Percentiles rank a stretch among this genome's conserved stretches.
These are phyloP conservation scores for Drosophila atripex DNA, from an alignment of 2,888 invertebrate species.

Conservation along the genomic window DNA sequence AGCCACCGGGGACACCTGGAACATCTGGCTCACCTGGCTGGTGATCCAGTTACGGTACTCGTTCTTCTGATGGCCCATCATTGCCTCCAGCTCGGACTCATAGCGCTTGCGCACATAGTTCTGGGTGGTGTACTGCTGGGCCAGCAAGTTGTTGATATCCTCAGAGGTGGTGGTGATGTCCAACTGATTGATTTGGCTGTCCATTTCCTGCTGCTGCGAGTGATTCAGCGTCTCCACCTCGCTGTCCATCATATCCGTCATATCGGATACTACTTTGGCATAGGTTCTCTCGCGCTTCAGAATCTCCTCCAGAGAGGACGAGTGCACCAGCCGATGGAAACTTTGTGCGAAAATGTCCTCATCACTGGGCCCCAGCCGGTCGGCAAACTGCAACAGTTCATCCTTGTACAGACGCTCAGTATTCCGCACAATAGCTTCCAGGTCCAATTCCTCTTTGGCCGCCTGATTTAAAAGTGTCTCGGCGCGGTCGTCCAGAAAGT, in stretches of 20 bases:
- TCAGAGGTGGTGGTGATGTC: constrained; percentile 88
- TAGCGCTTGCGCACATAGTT: constrained; percentile 93
- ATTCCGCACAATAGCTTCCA: constrained; percentile 90
- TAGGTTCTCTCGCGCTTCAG: constrained; percentile 94
- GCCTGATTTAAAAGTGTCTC: constrained; percentile 87
- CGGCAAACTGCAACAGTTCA: constrained; percentile 93
- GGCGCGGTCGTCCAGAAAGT: constrained; percentile 88
- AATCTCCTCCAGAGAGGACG: constrained; percentile 93
- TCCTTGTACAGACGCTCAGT: constrained; percentile 93
- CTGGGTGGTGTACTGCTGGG: constrained; percentile 92
- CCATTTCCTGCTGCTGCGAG: constrained; percentile 95
- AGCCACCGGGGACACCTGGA: constrained; percentile 80
- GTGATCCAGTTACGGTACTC: constrained; percentile 95
- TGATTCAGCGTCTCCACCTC: constrained; percentile 89
- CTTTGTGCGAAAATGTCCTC: constrained; percentile 88
- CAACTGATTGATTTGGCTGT: constrained; percentile 90
- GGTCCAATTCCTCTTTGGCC: constrained; percentile 87
- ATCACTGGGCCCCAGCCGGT: constrained; percentile 91
- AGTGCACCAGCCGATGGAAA: constrained; percentile 88
- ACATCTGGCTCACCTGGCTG: constrained; percentile 82
- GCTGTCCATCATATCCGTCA: constrained; percentile 89
- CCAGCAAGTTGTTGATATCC: constrained; percentile 93
- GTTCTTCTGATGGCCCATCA: constrained; percentile 92
- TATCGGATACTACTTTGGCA: constrained; percentile 90
- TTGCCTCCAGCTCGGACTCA: constrained; percentile 92